Percentiles rank a stretch among this genome's conserved stretches.
These are phyloP conservation scores for Cylindroiulus punctatus DNA, from an alignment of 2,888 invertebrate species.

Conservation along the genomic window DNA sequence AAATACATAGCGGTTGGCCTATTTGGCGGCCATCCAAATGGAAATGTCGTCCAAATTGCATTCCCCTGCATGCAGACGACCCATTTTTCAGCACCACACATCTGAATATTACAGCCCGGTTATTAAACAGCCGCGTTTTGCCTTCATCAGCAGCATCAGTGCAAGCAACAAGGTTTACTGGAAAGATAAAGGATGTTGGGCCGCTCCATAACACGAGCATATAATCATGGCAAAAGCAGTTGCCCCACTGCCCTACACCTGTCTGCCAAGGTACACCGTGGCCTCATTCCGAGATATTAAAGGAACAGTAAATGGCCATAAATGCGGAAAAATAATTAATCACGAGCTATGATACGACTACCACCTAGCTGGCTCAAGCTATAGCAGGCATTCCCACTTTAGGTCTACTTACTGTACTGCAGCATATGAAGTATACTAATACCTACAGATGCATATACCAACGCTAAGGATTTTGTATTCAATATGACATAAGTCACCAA, in stretches of 20 bases:
- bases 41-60: constrained; percentile 42
- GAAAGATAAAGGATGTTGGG: neutral
- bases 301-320: neutral
- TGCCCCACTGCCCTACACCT: constrained; percentile 42
- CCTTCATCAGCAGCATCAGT: constrained; percentile 12
- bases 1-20: constrained; percentile 32
- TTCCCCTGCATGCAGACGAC: constrained; percentile 25
- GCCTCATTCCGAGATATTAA: constrained; percentile 16
- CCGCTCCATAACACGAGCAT: neutral
- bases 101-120: neutral
- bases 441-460: neutral
- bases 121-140: neutral
- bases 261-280: constrained; percentile 5
- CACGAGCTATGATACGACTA: neutral
- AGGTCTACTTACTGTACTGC: neutral
- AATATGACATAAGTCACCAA: too few relatives aligned
- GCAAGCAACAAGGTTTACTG: neutral
- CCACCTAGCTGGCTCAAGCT: neutral
- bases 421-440: neutral
- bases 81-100: constrained; percentile 16
- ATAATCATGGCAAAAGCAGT: neutral
- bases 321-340: constrained; percentile 4
- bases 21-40: constrained; percentile 20
- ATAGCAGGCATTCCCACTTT: neutral
- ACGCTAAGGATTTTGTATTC: too few relatives aligned